Percentiles rank a stretch among this genome's conserved stretches.
Conservation (phyloP, 2,113 vertebrate species). For the Vombatus ursinus region DNA sequence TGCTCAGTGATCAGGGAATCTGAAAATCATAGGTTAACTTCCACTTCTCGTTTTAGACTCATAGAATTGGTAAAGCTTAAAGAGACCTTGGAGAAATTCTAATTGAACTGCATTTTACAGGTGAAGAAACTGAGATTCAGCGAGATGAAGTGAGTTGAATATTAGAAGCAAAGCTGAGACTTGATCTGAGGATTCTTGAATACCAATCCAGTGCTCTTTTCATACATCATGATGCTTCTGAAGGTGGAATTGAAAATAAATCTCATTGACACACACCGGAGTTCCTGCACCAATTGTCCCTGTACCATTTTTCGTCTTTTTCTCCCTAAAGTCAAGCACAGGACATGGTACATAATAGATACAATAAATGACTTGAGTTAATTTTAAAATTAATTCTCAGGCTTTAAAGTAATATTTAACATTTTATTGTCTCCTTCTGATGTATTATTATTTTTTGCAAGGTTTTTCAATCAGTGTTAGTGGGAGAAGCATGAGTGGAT, state of each 20-base stretch:
- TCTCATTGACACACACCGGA: not conserved
- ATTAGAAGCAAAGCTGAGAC: not conserved
- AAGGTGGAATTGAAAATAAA: not conserved
- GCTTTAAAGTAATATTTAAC: constrained; percentile 3
- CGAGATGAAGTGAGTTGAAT: not conserved
- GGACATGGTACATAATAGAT: not conserved
- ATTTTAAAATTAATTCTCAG: constrained; percentile 27
- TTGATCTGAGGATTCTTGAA: not conserved
- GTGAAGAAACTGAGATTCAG: not conserved
- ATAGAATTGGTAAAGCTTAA: constrained; percentile 4
- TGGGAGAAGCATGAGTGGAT: not conserved
- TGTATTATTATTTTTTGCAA: constrained; percentile 20
- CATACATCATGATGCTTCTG: not conserved
- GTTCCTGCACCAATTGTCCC: not conserved
- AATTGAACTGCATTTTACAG: not conserved
- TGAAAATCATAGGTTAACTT: constrained; percentile 6
- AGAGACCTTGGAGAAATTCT: constrained; percentile 1
- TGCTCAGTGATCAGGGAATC: not conserved
- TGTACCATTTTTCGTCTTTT: not conserved
- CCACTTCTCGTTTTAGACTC: constrained; percentile 12
- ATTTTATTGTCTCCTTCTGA: not conserved
- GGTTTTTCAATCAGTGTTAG: constrained; percentile 2
- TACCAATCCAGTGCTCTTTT: not conserved
- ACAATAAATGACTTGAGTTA: not conserved
- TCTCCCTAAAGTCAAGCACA: not conserved